Conservation (phyloP, 2,888 invertebrate genomes). For the Diarsia brunnea region DNA sequence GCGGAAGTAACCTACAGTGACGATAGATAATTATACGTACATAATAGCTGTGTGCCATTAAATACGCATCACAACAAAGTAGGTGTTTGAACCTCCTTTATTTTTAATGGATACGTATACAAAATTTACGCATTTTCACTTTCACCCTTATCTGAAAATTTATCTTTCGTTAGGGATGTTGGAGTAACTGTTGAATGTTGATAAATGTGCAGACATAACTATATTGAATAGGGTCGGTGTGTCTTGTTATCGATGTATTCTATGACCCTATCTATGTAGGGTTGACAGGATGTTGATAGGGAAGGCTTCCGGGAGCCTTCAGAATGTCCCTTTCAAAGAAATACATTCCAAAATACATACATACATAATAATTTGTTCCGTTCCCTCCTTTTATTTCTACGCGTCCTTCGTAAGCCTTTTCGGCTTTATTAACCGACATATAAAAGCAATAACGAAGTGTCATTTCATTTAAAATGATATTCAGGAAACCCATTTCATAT, state of each 20-base stretch:
- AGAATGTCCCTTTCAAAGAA: conserved; percentile 6
- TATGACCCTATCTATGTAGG: conserved; percentile 5
- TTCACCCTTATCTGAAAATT: conserved; percentile 14
- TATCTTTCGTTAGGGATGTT: conserved; percentile 2
- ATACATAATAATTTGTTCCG: conserved; percentile 23
- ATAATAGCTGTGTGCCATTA: conserved; percentile 15
- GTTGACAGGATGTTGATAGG: conserved; percentile 1
- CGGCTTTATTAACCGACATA: conserved; percentile 28
- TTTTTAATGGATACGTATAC: conserved; percentile 40
- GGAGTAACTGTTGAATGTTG: background rate
- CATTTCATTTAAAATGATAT: conserved; percentile 46
- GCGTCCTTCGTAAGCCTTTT: conserved; percentile 16
- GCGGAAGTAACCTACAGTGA: background rate
- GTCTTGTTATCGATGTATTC: conserved; percentile 5
- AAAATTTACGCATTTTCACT: conserved; percentile 32
- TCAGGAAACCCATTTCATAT: conserved; percentile 29
- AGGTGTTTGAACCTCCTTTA: conserved; percentile 37
- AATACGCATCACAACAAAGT: conserved; percentile 32
- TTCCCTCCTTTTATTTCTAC: conserved; percentile 27
- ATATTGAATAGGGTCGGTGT: conserved; percentile 23
- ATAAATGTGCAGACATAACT: conserved; percentile 11
- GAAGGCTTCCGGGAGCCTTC: conserved; percentile 1
- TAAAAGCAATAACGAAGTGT: conserved; percentile 46
- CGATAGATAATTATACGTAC: background rate
- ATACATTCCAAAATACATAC: conserved; percentile 9